These are phyloP conservation scores for Batillaria attramentaria DNA, from an alignment of 1,140 invertebrate genomes.

Conservation along the genomic window DNA sequence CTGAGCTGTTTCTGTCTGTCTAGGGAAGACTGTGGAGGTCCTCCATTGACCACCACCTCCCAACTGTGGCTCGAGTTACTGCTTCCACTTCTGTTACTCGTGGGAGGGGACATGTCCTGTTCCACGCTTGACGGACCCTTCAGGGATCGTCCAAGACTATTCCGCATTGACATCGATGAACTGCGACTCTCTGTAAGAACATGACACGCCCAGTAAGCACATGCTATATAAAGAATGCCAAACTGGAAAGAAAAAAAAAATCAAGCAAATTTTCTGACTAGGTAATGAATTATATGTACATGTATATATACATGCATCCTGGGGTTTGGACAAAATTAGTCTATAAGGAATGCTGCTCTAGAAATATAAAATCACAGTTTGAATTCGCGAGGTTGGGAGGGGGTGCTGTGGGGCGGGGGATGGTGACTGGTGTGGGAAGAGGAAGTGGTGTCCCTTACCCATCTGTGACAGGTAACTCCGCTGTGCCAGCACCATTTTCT, in stretches of 20 bases:
- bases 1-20: not conserved
- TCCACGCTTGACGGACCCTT: not conserved
- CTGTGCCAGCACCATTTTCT: conserved; percentile 20
- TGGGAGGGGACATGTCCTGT: not conserved
- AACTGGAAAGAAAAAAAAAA: too few species aligned
- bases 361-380: too few species aligned
- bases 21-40: not conserved
- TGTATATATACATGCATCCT: too few species aligned
- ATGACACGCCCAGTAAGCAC: too few species aligned
- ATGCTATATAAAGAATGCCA: too few species aligned
- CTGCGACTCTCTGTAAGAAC: not conserved
- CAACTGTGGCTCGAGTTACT: conserved; percentile 19
- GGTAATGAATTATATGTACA: too few species aligned
- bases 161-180: conserved; percentile 1
- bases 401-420: too few species aligned
- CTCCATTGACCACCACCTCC: conserved; percentile 29
- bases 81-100: not conserved
- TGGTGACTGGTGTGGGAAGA: too few species aligned
- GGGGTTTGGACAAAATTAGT: too few species aligned
- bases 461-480: conserved; percentile 26
- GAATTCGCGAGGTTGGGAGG: too few species aligned
- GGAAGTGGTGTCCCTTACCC: not conserved
- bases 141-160: not conserved
- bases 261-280: too few species aligned
- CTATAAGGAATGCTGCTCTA: too few species aligned